phyloP scores from a whole-genome alignment of 2,113 vertebrate species.

The Chaetodon auriga region DNA sequence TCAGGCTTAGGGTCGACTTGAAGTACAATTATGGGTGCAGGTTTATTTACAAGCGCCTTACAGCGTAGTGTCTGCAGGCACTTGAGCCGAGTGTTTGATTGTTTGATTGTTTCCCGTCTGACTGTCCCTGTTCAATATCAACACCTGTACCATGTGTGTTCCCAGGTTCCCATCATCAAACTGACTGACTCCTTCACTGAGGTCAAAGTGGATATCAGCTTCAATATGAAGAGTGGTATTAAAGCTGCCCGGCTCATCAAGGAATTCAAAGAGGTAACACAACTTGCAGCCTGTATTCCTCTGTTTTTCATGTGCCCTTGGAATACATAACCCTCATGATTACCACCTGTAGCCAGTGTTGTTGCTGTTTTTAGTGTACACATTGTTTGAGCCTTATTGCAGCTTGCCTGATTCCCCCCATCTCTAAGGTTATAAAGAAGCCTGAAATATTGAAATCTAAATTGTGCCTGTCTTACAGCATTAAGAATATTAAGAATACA shows the following conservation, averaged over 20 bases:
- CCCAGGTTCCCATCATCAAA: slow-evolving; percentile 98
- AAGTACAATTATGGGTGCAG: neutral
- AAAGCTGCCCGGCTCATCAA: slow-evolving; percentile 97
- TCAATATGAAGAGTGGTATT: slow-evolving; percentile 97
- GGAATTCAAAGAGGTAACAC: slow-evolving; percentile 95
- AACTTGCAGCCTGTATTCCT: neutral
- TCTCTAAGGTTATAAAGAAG: neutral
- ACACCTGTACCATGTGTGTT: slow-evolving; percentile 18
- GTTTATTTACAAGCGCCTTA: neutral
- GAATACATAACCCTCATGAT: neutral
- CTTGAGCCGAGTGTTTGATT: neutral
- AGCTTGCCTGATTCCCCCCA: no score
- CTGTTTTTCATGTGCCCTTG: neutral
- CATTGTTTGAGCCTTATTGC: neutral
- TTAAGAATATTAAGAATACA: no score
- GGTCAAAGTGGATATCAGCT: slow-evolving; percentile 99
- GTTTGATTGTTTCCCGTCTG: neutral
- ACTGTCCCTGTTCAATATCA: neutral
- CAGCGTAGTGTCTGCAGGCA: neutral
- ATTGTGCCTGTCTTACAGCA: neutral
- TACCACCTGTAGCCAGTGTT: neutral
- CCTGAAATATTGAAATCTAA: neutral
- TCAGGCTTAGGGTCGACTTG: neutral
- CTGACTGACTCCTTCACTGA: slow-evolving; percentile 97
- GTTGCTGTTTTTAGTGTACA: neutral